A percentile compares a stretch with the other conserved stretches of the same genome.
phyloP scores from a whole-genome alignment of 2,888 invertebrate genomes.

The Gerris lacustris region DNA sequence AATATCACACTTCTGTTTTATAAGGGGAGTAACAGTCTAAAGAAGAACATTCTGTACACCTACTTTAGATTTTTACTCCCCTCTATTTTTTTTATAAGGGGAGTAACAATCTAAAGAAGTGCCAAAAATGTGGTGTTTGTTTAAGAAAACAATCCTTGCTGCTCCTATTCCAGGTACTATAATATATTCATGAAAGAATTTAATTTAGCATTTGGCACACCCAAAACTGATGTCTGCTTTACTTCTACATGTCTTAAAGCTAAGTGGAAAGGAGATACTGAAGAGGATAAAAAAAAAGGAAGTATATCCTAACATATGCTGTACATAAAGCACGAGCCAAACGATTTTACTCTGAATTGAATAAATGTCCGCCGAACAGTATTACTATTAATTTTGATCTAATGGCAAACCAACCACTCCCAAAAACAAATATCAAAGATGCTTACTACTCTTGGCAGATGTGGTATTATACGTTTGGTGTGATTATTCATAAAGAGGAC shows the following conservation, averaged over 20 bases:
- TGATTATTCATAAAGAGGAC: constrained; percentile 9
- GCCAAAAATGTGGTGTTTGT: constrained; percentile 14
- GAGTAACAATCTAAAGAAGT: too few species aligned
- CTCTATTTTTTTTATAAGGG: too few species aligned
- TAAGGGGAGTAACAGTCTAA: too few species aligned
- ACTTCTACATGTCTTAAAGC: constrained; percentile 13
- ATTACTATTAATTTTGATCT: constrained; percentile 15
- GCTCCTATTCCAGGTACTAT: constrained; percentile 12
- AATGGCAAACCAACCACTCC: constrained; percentile 18
- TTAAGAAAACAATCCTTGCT: constrained; percentile 1
- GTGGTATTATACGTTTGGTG: constrained; percentile 16
- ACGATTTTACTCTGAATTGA: constrained; percentile 11
- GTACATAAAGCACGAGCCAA: constrained; percentile 12
- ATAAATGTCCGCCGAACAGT: constrained; percentile 1
- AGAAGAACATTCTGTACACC: too few species aligned
- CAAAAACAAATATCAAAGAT: constrained; percentile 15
- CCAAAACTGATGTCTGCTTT: constrained; percentile 16
- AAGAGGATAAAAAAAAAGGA: constrained; percentile 11
- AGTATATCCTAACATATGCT: not conserved
- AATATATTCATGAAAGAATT: constrained; percentile 12
- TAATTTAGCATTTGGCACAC: constrained; percentile 16
- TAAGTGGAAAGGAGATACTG: constrained; percentile 4
- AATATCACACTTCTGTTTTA: too few species aligned
- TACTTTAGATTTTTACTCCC: too few species aligned
- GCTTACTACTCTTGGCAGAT: constrained; percentile 15